Base-by-base conservation (phyloP, 2,113 vertebrate genomes). In the Sarotherodon lohbergeri region DNA sequence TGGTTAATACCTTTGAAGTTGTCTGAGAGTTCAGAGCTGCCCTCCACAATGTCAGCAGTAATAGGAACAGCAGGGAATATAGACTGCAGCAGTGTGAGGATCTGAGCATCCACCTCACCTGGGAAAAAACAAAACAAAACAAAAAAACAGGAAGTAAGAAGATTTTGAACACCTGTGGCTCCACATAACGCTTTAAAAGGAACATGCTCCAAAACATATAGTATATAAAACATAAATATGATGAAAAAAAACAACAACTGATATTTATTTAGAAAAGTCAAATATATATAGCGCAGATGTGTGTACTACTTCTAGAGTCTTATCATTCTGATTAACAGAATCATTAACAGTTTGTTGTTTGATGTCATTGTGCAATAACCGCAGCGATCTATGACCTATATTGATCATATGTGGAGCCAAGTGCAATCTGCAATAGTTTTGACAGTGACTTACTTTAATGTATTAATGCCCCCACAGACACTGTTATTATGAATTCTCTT, bases 101-200 rank as follows among this genome's bases (percentile, higher is more conserved):
- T 97, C 27, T 97, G 94, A 88, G 95, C 93, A 90, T 98, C 98
- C 32, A 98, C 88, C 95, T 98, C 96, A 83, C 98, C 98, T 98
- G 92, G 9, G 81, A 78, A 1, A 71, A 9, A 81, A 1, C 59
- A 54, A 89, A 29, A 16, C 4, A 32, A 32, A 80, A 1, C 66
- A 9, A 81, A 1, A 73, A 55, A 89, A 3, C 50, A 79, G 41
- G 4, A 52, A 48, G 10, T 14, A 10, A 27, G 14, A 86, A 27
- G 3, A 14, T 5, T 27, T 22, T 41, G 12, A 56, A 46, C 6
- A 19, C 41, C 1, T 29, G 24, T 76, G 41, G 22, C 41, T 76
- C 9, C 24, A 48, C 41, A 29, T 76, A 76, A 76, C 3, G 4
- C 14, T 43, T 48, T 48, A 48, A 29, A 41, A 41, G 41, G 36